These are phyloP conservation scores for Lateolabrax maculatus DNA, from an alignment of 2,797 vertebrate species.

Conservation along the genomic window DNA sequence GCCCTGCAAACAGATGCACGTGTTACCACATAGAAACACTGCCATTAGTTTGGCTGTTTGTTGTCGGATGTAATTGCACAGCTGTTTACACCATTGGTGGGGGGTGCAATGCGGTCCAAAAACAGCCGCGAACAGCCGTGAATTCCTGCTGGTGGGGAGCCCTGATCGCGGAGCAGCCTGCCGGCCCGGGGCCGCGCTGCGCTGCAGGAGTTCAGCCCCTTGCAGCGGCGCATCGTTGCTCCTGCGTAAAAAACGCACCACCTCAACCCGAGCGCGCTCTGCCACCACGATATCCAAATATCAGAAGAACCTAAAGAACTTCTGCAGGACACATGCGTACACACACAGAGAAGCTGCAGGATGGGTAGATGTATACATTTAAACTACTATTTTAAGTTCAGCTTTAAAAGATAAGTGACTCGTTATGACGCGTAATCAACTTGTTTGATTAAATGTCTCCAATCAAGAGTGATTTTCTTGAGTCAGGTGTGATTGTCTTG, in stretches of 20 bases:
- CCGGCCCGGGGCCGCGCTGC: conserved; percentile 50
- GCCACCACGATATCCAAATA: neutral
- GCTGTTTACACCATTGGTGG: conserved; percentile 8
- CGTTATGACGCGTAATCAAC: neutral
- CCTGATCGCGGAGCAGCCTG: conserved; percentile 34
- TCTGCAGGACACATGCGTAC: neutral
- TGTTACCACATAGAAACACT: neutral
- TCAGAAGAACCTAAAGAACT: neutral
- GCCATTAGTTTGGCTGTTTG: neutral
- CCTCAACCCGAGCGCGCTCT: too few relatives aligned
- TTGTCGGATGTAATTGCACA: neutral
- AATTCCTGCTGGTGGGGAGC: conserved; percentile 23
- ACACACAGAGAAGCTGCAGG: neutral
- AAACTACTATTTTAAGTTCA: neutral
- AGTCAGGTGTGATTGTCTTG: neutral
- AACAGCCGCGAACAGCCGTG: conserved; percentile 6
- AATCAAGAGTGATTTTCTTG: neutral
- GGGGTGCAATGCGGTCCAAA: neutral
- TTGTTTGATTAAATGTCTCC: conserved; percentile 20
- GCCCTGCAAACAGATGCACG: neutral
- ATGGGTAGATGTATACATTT: neutral
- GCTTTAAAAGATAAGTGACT: neutral
- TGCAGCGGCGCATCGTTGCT: too few relatives aligned
- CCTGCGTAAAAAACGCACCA: too few relatives aligned
- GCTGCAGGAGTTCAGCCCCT: too few relatives aligned